These are phyloP conservation scores for Petrocephalus zakoni DNA, from an alignment of 2,113 vertebrate species.

Conservation along the genomic window DNA sequence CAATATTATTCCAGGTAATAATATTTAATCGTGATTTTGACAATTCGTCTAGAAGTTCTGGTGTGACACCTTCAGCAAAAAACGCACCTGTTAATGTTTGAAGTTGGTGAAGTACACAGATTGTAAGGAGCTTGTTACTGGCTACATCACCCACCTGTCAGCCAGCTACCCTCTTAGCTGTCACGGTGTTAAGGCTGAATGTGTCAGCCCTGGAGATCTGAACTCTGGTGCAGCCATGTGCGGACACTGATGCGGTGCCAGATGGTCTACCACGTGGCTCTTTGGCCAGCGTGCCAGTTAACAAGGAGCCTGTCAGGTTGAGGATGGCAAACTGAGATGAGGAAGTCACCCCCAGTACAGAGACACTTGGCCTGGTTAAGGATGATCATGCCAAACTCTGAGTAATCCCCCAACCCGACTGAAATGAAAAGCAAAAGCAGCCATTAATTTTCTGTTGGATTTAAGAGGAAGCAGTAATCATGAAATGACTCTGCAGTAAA, in stretches of 20 bases:
- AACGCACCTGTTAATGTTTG: neutral
- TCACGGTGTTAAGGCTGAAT: neutral
- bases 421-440: neutral
- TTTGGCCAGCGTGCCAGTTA: neutral
- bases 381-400: neutral
- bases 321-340: neutral
- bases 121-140: neutral
- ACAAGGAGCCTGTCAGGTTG: neutral
- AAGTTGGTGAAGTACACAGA: neutral
- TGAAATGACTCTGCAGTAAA: neutral
- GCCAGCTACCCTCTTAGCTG: neutral
- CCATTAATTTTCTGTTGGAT: neutral
- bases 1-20: neutral
- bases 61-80: neutral
- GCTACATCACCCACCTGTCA: neutral
- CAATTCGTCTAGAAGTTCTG: neutral
- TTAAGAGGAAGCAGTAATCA: conserved; percentile 14
- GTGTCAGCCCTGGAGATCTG: neutral
- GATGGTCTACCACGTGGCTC: neutral
- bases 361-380: neutral
- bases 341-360: neutral
- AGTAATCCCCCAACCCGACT: neutral
- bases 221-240: neutral
- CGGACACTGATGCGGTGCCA: neutral
- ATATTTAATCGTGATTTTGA: neutral